Evolutionary conservation across 2,888 invertebrate species (phyloP).

Genomic region (Drosophila mimetica): DNA sequence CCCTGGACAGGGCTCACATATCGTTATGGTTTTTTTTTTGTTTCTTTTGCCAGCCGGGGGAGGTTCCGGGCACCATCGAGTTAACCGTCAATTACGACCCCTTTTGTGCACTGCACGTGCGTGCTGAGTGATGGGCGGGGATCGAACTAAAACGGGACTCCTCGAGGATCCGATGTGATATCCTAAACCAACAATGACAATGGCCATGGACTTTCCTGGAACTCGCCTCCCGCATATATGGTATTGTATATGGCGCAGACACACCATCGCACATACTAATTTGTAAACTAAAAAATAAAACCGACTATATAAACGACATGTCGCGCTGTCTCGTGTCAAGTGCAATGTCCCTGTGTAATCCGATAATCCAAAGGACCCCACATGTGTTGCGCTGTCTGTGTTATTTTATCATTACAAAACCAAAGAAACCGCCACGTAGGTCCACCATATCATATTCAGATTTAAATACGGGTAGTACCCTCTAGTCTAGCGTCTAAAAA

Average conservation of each 20-base stretch:
- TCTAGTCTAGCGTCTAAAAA: background rate
- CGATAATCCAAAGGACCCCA: constrained; percentile 71
- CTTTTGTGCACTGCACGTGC: constrained; percentile 72
- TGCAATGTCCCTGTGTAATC: constrained; percentile 55
- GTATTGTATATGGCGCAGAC: constrained; percentile 9
- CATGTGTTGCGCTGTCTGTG: constrained; percentile 62
- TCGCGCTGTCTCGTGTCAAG: constrained; percentile 73
- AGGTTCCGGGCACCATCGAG: constrained; percentile 58
- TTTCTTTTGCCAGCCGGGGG: constrained; percentile 36
- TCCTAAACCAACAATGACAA: constrained; percentile 68
- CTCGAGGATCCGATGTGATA: constrained; percentile 19
- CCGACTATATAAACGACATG: constrained; percentile 43
- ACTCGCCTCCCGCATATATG: constrained; percentile 58
- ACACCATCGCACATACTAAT: constrained; percentile 63
- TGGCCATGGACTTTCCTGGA: constrained; percentile 48
- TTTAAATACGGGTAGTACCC: background rate
- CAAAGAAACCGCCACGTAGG: constrained; percentile 56
- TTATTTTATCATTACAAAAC: constrained; percentile 70
- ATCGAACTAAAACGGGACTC: constrained; percentile 17
- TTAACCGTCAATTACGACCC: constrained; percentile 70
- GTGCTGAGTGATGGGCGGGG: constrained; percentile 62
- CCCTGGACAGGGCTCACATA: constrained; percentile 34
- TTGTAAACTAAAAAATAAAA: constrained; percentile 67
- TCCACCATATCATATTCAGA: constrained; percentile 46
- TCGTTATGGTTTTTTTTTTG: constrained; percentile 41